Conservation (phyloP, 2,797 vertebrate species). For the Chaunax sp. region DNA sequence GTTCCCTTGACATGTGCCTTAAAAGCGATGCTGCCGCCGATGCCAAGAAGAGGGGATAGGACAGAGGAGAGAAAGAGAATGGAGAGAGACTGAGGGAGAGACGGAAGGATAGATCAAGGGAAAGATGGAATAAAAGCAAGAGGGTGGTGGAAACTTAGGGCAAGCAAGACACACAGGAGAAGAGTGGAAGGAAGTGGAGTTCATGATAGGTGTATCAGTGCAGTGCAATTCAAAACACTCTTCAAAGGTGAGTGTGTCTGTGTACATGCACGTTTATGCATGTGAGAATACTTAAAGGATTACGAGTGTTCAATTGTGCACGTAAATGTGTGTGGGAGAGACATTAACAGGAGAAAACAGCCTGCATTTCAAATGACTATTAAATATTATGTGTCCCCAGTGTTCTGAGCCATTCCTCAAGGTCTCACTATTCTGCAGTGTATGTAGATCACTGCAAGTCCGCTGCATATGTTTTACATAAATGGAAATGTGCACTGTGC, state of each 20-base stretch:
- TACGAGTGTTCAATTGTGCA: conserved; percentile 25
- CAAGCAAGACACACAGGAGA: conserved; percentile 15
- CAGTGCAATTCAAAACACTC: too few relatives aligned
- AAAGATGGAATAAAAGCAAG: conserved; percentile 54
- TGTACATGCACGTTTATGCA: too few relatives aligned
- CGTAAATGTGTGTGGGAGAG: conserved; percentile 14
- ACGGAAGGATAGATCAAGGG: conserved; percentile 61
- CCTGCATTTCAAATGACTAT: conserved; percentile 48
- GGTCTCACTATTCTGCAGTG: conserved; percentile 20
- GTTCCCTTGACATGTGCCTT: conserved; percentile 84
- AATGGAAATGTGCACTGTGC: conserved; percentile 3
- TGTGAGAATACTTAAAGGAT: too few relatives aligned
- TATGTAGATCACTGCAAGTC: conserved; percentile 5
- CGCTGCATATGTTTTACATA: conserved; percentile 34
- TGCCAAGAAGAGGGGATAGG: conserved; percentile 76
- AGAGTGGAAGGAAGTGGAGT: conserved; percentile 54
- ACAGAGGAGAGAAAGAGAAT: conserved; percentile 62
- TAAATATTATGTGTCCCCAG: conserved; percentile 25
- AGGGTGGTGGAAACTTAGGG: conserved; percentile 50
- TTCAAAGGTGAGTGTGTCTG: too few relatives aligned
- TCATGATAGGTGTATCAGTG: conserved; percentile 51
- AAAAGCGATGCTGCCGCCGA: conserved; percentile 82
- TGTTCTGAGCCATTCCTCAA: conserved; percentile 38
- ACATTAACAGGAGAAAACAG: conserved; percentile 28
- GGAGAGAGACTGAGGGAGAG: conserved; percentile 47